Conservation (phyloP, 2,113 vertebrate genomes). For the Numenius arquata region DNA sequence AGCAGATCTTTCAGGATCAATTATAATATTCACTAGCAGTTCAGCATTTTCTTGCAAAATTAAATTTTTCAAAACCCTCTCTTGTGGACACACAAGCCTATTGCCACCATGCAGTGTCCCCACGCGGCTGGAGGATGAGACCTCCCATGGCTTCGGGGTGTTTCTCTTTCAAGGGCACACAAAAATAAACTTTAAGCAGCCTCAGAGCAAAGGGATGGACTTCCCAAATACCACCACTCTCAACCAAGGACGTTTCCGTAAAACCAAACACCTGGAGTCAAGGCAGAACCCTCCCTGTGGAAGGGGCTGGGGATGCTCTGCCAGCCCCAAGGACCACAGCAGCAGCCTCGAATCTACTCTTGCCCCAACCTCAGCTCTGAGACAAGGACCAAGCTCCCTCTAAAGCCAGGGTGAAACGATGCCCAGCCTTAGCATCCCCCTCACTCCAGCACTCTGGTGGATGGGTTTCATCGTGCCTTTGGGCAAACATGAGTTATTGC, state of each 20-base stretch:
- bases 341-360: neutral
- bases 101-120: neutral
- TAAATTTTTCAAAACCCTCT: neutral
- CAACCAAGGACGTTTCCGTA: neutral
- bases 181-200: neutral
- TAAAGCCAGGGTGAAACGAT: rapidly evolving
- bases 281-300: neutral
- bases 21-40: neutral
- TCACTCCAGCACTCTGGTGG: rapidly evolving
- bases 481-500: neutral
- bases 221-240: neutral
- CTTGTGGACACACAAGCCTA: rapidly evolving
- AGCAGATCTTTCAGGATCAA: slow-evolving; percentile 23
- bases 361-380: neutral
- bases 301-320: neutral
- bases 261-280: neutral
- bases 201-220: neutral
- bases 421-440: rapidly evolving
- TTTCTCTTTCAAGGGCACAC: neutral
- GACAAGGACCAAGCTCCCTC: neutral
- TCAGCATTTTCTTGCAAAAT: neutral
- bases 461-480: neutral
- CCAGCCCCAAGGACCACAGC: rapidly evolving
- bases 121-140: rapidly evolving
- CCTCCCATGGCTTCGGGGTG: rapidly evolving